Conservation (phyloP, 2,888 invertebrate species). For the Geophilus truncorum region DNA sequence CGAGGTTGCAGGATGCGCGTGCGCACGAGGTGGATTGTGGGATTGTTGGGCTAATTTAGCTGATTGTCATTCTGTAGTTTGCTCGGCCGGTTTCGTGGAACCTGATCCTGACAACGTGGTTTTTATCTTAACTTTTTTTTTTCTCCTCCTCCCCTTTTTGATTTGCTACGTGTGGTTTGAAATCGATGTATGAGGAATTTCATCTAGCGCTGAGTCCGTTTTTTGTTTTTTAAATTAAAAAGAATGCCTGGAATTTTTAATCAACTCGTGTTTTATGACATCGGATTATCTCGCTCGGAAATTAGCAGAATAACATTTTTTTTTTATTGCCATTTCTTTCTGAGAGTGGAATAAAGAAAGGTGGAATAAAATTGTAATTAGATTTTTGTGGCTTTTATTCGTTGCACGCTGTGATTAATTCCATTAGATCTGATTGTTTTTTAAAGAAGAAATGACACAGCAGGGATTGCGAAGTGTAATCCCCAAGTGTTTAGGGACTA, state of each 20-base stretch:
- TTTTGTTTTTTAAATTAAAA: background rate
- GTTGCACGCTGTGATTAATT: no score
- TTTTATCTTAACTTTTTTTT: background rate
- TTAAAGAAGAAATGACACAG: no score
- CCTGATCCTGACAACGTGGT: background rate
- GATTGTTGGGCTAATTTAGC: conserved; percentile 4
- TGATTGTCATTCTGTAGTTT: background rate
- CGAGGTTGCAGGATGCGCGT: background rate
- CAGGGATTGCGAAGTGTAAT: no score
- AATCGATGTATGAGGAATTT: background rate
- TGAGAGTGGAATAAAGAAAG: no score
- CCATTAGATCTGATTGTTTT: no score
- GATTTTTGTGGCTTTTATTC: no score
- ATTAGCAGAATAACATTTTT: background rate
- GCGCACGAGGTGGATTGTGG: background rate
- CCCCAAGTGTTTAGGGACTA: no score
- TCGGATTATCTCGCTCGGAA: background rate
- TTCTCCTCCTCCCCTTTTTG: no score
- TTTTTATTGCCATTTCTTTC: no score
- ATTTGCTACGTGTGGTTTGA: background rate
- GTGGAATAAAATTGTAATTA: no score
- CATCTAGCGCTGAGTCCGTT: background rate
- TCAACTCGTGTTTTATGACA: background rate
- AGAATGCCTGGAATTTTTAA: background rate
- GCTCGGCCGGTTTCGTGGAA: background rate